These are phyloP conservation scores for Phalloptychus januarius DNA, from an alignment of 2,797 vertebrate species.

Conservation along the genomic window DNA sequence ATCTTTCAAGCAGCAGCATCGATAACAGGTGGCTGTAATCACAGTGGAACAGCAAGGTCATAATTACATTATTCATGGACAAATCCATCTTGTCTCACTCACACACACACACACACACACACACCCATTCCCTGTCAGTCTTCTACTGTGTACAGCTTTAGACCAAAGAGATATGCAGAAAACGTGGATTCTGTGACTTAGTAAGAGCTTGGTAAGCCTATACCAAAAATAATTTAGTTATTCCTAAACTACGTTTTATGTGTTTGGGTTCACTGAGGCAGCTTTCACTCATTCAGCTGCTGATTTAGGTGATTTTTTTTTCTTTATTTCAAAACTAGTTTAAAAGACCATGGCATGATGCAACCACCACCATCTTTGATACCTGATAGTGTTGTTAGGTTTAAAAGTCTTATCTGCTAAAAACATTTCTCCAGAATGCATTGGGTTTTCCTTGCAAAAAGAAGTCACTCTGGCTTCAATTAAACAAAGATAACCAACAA, in stretches of 20 bases:
- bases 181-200: neutral
- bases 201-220: neutral
- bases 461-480: neutral
- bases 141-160: neutral
- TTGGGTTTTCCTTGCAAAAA: neutral
- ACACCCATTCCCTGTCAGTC: neutral
- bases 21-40: slow-evolving; percentile 28
- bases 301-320: neutral
- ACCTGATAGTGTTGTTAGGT: neutral
- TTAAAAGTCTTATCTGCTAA: neutral
- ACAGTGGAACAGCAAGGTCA: slow-evolving; percentile 2
- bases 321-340: neutral
- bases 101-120: neutral
- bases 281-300: neutral
- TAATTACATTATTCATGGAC: slow-evolving; percentile 6
- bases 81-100: neutral
- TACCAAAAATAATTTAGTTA: neutral
- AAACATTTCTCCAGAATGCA: neutral
- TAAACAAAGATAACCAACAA: neutral
- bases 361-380: neutral
- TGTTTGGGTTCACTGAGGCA: neutral
- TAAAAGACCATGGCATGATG: neutral
- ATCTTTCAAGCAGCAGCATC: neutral
- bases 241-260: neutral
- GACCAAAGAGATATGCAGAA: neutral